Conservation (phyloP, 2,888 invertebrate genomes). For the Heliothis peltigera region DNA sequence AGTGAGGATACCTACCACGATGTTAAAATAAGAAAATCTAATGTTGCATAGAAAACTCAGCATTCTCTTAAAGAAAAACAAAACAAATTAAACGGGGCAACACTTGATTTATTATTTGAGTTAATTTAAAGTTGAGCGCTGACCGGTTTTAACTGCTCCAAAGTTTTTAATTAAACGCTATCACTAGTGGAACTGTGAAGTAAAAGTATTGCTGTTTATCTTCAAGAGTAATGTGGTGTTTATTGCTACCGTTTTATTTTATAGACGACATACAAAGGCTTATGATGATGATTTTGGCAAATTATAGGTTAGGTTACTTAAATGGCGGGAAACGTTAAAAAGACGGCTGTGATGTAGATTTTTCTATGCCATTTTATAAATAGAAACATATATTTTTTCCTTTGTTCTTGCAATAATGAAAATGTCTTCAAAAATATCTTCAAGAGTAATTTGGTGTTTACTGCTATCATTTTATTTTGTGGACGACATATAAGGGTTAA, state of each 20-base stretch:
- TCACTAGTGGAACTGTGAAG: conserved; percentile 3
- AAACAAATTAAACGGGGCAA: conserved; percentile 7
- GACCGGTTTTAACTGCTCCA: conserved; percentile 29
- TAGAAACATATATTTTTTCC: too few species aligned
- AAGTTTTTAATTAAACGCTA: conserved; percentile 43
- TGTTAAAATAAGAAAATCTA: not conserved
- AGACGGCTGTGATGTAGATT: too few species aligned
- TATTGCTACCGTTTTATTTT: not conserved
- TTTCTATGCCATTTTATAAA: too few species aligned
- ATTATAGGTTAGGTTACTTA: too few species aligned
- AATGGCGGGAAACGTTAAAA: too few species aligned
- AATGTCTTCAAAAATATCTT: too few species aligned
- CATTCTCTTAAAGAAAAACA: conserved; percentile 11
- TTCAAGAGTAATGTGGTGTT: conserved; percentile 3
- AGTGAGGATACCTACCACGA: too few species aligned
- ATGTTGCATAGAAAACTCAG: not conserved
- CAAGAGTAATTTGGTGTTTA: conserved; percentile 4
- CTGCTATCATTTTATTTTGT: not conserved
- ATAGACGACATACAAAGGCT: too few species aligned
- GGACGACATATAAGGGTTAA: too few species aligned
- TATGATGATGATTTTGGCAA: too few species aligned
- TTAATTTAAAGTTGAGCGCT: conserved; percentile 30
- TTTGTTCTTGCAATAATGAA: too few species aligned
- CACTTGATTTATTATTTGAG: conserved; percentile 40
- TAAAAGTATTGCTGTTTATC: conserved; percentile 11